These are phyloP conservation scores for Vesta saturnalis DNA, from an alignment of 2,888 invertebrate genomes.

Conservation along the genomic window DNA sequence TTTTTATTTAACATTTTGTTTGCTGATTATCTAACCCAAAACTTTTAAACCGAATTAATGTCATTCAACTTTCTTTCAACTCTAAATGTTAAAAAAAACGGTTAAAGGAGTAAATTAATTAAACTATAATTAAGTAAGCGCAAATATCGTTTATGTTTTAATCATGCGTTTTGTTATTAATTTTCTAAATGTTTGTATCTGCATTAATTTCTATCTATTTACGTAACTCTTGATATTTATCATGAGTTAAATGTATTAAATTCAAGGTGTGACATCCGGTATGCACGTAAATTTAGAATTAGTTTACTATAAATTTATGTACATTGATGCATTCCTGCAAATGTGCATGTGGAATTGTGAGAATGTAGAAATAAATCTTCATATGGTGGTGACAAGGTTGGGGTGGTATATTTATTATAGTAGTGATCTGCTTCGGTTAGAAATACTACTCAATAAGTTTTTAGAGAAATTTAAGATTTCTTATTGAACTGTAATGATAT, in stretches of 20 bases:
- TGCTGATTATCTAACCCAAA: constrained; percentile 4
- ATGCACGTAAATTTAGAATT: constrained; percentile 10
- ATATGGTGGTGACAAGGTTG: constrained; percentile 9
- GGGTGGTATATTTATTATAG: constrained; percentile 13
- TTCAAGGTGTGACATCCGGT: constrained; percentile 9
- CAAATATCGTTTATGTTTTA: neutral
- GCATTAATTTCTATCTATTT: neutral
- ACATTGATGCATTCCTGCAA: constrained; percentile 12
- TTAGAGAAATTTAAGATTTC: no score
- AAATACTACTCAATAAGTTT: neutral
- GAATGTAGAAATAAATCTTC: constrained; percentile 12
- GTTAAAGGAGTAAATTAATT: neutral
- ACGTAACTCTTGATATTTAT: neutral
- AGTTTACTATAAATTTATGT: constrained; percentile 11
- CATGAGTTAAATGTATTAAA: neutral
- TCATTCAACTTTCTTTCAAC: neutral
- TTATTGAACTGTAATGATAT: no score
- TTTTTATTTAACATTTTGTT: constrained; percentile 3
- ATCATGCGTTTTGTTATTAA: neutral
- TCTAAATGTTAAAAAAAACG: neutral
- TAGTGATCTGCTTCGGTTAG: constrained; percentile 6
- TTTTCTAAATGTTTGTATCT: neutral
- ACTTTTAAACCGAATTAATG: neutral
- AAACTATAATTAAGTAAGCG: neutral
- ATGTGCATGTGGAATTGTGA: constrained; percentile 13